Base-by-base conservation (phyloP, 2,797 vertebrate genomes). In the Amniataba percoides region DNA sequence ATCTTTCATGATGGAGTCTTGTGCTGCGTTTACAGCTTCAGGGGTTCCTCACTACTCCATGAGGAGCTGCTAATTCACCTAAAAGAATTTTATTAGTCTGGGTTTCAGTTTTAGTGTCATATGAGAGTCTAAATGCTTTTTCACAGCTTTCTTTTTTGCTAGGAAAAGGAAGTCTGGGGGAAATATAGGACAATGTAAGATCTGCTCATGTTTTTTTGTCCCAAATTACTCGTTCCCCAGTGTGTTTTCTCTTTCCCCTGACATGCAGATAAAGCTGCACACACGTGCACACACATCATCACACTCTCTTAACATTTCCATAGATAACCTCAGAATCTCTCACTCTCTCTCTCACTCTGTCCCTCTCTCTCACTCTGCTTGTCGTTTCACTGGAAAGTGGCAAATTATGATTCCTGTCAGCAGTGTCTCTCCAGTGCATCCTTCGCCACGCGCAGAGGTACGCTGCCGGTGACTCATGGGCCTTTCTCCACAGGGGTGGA, bases 331-430 rank as follows among this genome's bases (percentile, higher is more conserved):
- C 55, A 3, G 31, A 45, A 39, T 34, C 70, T 60, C 49, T 56
- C 15, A 39, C 13, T 42, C 21, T 39, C 3, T 34, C 25, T n/a
- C 27, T 27, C 27, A 2, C 27, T 27, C 46, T 34, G 66, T 60
- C 49, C 52, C 15, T 43, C 12, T 42, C 21, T 39, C 3, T 34
- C 25, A 27, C 27, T n/a, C 39, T 16, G 36, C 56, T 77, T 65
- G 66, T 53, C 25, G 31, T 84, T 75, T 70, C 55, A 63, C 51
- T 64, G 78, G 68, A 85, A 87, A 87, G 55, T 85, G 77, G 59
- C 59, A 77, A 76, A 91, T 90, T 89, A 73, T 73, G 87, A 93
- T 92, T 88, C 83, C 75, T 91, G 87, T 89, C 84, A 83, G 79
- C 45, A 5, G 52, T 11, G 36, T 63, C 74, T 78, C 83, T 82